Evolutionary conservation across 2,888 invertebrate genomes (phyloP), one percentile per base, ranked within the genome.

Genomic region (Eilema caniola): DNA sequence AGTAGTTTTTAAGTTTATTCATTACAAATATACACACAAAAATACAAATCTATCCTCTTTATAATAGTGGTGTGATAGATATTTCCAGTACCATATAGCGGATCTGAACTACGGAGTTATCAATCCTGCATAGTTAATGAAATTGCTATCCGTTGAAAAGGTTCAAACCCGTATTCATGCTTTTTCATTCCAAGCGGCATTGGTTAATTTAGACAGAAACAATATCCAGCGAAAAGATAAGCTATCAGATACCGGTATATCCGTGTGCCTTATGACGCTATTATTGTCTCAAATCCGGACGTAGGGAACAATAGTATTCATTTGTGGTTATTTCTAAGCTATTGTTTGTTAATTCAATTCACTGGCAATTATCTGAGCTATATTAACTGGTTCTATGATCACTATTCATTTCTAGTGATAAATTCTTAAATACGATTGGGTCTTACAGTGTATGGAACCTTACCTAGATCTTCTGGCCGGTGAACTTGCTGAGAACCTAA

Each of bases 201-300:
- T 69, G 69, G 85, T 90, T 91, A 92, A 92, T 92, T 92, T 91
- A 90, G 84, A 79, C 72, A 75, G 72, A 78, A 76, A 68, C 78
- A 74, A 67, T 70, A 71, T 76, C 72, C 80, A 74, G 66, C 76
- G 70, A 69, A 59, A 82, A 85, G 85, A 86, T 85, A 85, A 84
- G 75, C 83, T 79, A 83, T 85, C 80, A 80, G 78, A 72, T 67
- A 77, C 67, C 68, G 74, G 79, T 80, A 74, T 71, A 72, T 62
- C 33, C 66, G 16, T 4, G 3, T 66, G 70, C 71, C 71, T 73
- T 57, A 70, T 72, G 67, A 69, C 31, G 63, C 66, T 67, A 72
- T 74, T 69, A 70, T 73, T 81, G 69, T 74, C 67, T 73, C 69
- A 71, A 69, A 62, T 62, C n/a, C 64, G 67, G 66, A 64, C 62